phyloP scores from a whole-genome alignment of 2,888 invertebrate species.

The Dichetophora obliterata region DNA sequence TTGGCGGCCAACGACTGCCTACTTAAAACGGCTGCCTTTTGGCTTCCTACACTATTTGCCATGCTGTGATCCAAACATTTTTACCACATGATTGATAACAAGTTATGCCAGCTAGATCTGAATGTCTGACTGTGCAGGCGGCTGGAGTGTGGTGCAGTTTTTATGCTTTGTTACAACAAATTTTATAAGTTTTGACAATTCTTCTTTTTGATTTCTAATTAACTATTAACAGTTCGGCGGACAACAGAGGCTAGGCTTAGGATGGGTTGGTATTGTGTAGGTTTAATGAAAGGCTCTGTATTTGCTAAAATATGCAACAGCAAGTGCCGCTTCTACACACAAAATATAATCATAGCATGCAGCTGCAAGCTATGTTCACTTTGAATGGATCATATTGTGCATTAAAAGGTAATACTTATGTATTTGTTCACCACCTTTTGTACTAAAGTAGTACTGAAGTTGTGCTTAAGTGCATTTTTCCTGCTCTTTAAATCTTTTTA shows the following conservation, averaged over 20 bases:
- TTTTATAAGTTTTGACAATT: background rate
- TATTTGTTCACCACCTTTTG: background rate
- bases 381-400: background rate
- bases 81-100: background rate
- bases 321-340: no score
- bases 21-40: slow-evolving; percentile 18
- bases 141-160: background rate
- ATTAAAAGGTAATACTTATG: background rate
- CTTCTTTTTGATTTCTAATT: no score
- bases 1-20: slow-evolving; percentile 42
- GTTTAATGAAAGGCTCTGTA: background rate
- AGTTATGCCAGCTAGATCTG: background rate
- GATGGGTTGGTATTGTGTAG: background rate
- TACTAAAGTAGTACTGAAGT: background rate
- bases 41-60: slow-evolving; percentile 14
- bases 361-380: no score
- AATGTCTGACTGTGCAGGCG: background rate
- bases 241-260: no score
- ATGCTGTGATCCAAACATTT: background rate
- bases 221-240: no score
- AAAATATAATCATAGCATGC: no score
- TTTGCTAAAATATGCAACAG: background rate
- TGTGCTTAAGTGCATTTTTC: slow-evolving; percentile 17
- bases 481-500: slow-evolving; percentile 5
- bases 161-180: background rate